Percentiles rank a stretch among this genome's conserved stretches.
Conservation (phyloP, 2,888 invertebrate species). For the Anthoptus insignis region DNA sequence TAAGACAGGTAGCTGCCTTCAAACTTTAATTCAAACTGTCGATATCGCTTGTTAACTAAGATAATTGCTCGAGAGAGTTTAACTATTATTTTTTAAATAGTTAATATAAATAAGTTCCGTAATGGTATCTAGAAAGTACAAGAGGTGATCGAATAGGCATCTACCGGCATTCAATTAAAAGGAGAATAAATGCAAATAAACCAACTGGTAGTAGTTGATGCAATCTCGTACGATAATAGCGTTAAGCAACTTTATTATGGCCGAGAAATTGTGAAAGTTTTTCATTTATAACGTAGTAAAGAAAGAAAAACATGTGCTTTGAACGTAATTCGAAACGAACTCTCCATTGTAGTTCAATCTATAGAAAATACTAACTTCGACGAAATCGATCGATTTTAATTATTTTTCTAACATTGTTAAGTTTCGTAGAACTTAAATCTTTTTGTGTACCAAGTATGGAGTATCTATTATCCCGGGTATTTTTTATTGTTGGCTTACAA, state of each 20-base stretch:
- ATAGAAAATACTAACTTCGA: slow-evolving; percentile 8
- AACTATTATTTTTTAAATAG: background rate
- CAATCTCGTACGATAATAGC: slow-evolving; percentile 23
- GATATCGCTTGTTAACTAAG: slow-evolving; percentile 7
- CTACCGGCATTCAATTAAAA: slow-evolving; percentile 25
- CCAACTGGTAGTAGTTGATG: background rate
- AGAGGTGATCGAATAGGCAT: background rate
- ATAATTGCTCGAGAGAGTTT: slow-evolving; percentile 9
- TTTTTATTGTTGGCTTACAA: background rate
- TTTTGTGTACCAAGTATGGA: background rate
- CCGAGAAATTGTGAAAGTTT: slow-evolving; percentile 34
- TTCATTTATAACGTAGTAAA: slow-evolving; percentile 21
- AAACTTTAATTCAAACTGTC: background rate
- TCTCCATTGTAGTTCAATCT: background rate
- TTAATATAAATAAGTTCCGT: slow-evolving; percentile 14
- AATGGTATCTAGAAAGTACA: slow-evolving; percentile 32
- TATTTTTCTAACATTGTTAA: slow-evolving; percentile 1
- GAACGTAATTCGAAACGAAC: slow-evolving; percentile 10
- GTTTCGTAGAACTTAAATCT: background rate
- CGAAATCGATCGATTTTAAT: background rate
- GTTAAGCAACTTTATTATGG: slow-evolving; percentile 26
- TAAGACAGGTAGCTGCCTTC: background rate
- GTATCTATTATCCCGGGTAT: background rate
- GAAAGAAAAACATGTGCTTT: slow-evolving; percentile 22
- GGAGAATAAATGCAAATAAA: slow-evolving; percentile 34